Evolutionary conservation across 2,888 invertebrate genomes (phyloP).

Genomic region (Tridacna gigas): DNA sequence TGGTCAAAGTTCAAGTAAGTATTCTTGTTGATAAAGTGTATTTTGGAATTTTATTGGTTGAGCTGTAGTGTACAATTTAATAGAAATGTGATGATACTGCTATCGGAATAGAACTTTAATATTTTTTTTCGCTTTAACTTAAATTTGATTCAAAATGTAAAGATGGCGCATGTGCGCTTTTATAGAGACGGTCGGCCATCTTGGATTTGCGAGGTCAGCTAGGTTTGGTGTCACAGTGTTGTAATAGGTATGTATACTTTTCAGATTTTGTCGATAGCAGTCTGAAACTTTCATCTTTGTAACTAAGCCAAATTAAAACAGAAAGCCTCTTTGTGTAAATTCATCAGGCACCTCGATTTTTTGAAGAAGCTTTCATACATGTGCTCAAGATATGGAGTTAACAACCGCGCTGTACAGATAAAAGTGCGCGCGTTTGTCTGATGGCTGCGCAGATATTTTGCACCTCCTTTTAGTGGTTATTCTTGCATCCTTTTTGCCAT

Average conservation of each 20-base stretch:
- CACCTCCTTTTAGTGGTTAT: neutral
- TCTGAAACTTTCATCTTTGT: neutral
- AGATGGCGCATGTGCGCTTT: constrained; percentile 41
- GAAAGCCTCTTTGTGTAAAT: no score
- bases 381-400: neutral
- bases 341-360: neutral
- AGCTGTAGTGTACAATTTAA: no score
- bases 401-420: neutral
- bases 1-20: no score
- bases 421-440: constrained; percentile 11
- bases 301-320: no score
- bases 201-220: constrained; percentile 57
- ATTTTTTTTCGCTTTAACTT: no score
- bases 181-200: constrained; percentile 48
- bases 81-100: no score
- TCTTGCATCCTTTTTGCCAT: neutral
- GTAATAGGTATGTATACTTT: constrained; percentile 21
- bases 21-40: no score
- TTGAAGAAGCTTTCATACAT: neutral
- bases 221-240: constrained; percentile 44
- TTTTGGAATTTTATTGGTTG: no score
- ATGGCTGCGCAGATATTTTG: constrained; percentile 19
- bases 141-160: neutral
- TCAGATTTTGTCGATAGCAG: constrained; percentile 1
- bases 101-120: no score